Conservation (phyloP, 1,140 invertebrate genomes). For the Radopholus similis region DNA sequence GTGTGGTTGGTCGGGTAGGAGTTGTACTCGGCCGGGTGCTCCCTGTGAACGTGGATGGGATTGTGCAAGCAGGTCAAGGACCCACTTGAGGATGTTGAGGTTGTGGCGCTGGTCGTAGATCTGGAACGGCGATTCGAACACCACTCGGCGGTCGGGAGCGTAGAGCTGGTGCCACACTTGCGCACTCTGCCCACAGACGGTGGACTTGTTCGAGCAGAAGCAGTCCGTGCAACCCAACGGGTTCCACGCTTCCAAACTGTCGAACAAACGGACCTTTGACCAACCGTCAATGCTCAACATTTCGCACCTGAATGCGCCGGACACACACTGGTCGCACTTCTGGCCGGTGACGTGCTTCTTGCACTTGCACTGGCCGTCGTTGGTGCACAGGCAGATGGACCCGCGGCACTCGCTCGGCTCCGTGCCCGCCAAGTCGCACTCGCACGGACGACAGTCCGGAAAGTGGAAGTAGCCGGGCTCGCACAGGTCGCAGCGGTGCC, state of each 20-base stretch:
- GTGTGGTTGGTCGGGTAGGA: conserved; percentile 53
- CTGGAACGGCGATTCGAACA: conserved; percentile 50
- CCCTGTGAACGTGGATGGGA: not conserved
- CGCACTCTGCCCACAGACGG: conserved; percentile 66
- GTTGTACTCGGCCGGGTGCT: conserved; percentile 52
- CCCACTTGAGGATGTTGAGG: conserved; percentile 44
- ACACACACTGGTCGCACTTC: conserved; percentile 79
- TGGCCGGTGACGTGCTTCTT: conserved; percentile 74
- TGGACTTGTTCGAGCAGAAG: conserved; percentile 93
- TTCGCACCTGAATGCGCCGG: conserved; percentile 64
- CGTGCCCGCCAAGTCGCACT: conserved; percentile 73
- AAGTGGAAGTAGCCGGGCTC: conserved; percentile 78
- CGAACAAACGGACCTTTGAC: conserved; percentile 71
- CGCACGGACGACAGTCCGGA: conserved; percentile 78
- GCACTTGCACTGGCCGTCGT: conserved; percentile 79
- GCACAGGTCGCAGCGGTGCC: conserved; percentile 72
- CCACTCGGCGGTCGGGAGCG: conserved; percentile 47
- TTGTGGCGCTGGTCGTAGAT: conserved; percentile 46
- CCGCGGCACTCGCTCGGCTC: conserved; percentile 66
- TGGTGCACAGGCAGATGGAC: conserved; percentile 49
- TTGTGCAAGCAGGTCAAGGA: no score
- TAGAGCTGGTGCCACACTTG: conserved; percentile 57
- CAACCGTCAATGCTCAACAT: not conserved
- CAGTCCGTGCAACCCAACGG: conserved; percentile 88
- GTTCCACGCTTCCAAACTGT: conserved; percentile 78